Evolutionary conservation across 2,113 vertebrate genomes (phyloP).

Genomic region (Carlito syrichta): DNA sequence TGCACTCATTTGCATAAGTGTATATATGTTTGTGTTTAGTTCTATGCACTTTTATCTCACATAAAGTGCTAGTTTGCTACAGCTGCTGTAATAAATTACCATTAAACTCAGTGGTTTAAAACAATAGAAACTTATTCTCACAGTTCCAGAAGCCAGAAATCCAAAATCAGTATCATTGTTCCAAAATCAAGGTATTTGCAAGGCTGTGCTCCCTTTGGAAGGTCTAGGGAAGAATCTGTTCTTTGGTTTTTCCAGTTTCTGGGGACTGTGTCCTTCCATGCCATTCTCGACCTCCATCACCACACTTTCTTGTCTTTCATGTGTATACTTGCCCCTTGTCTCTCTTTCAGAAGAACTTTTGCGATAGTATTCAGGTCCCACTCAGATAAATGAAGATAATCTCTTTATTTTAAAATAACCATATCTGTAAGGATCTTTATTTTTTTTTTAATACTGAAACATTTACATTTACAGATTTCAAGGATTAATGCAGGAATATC

Average conservation of each 20-base stretch:
- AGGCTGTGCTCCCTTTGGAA: fast-evolving
- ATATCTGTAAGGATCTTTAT: not conserved
- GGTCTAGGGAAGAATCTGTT: too few relatives aligned
- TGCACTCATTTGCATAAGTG: not conserved
- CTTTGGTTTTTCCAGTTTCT: not conserved
- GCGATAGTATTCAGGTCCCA: not conserved
- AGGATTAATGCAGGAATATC: fast-evolving
- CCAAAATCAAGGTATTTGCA: not conserved
- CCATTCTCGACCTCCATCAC: not conserved
- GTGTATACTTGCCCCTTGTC: fast-evolving
- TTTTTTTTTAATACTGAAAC: not conserved
- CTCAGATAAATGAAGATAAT: not conserved
- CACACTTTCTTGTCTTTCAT: not conserved
- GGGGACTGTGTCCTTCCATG: not conserved
- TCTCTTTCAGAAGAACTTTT: not conserved
- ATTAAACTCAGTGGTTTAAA: not conserved
- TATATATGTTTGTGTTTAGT: not conserved
- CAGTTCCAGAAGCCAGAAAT: not conserved
- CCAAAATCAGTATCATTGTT: not conserved
- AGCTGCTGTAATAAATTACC: not conserved
- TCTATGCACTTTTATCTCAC: not conserved
- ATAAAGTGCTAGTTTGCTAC: not conserved
- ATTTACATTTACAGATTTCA: not conserved
- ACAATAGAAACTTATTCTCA: not conserved
- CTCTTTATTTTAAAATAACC: not conserved